Conservation (phyloP, 2,113 vertebrate species). For the Rutilus rutilus region DNA sequence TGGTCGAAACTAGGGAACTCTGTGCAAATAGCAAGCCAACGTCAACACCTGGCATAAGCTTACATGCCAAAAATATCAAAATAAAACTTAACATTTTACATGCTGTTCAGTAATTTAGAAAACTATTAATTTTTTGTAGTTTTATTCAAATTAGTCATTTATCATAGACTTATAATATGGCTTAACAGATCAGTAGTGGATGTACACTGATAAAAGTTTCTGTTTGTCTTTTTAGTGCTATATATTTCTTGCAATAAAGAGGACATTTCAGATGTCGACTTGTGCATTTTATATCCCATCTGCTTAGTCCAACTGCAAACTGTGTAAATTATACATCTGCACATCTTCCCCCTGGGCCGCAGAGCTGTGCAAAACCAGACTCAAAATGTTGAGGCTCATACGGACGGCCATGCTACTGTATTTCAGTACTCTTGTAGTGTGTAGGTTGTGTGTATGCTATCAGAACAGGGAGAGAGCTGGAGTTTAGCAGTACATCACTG, state of each 20-base stretch:
- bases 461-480: not conserved
- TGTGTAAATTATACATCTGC: slow-evolving; percentile 37
- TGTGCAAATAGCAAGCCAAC: not conserved
- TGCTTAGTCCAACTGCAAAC: slow-evolving; percentile 36
- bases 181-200: not conserved
- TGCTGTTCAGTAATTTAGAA: no score
- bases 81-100: not conserved
- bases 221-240: not conserved
- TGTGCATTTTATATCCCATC: slow-evolving; percentile 26
- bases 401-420: not conserved
- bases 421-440: slow-evolving; percentile 9
- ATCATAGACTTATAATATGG: not conserved
- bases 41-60: not conserved
- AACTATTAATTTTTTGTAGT: not conserved
- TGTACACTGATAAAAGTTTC: not conserved
- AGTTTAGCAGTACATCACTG: not conserved
- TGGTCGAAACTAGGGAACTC: not conserved
- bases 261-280: slow-evolving; percentile 12
- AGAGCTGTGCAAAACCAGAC: slow-evolving; percentile 5
- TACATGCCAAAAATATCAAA: not conserved
- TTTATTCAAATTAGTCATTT: not conserved
- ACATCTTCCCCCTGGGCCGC: slow-evolving; percentile 12
- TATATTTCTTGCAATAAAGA: not conserved
- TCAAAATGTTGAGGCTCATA: slow-evolving; percentile 8
- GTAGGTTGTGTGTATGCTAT: not conserved